phyloP scores from a whole-genome alignment of 2,113 vertebrate genomes.

The Salvelinus alpinus region DNA sequence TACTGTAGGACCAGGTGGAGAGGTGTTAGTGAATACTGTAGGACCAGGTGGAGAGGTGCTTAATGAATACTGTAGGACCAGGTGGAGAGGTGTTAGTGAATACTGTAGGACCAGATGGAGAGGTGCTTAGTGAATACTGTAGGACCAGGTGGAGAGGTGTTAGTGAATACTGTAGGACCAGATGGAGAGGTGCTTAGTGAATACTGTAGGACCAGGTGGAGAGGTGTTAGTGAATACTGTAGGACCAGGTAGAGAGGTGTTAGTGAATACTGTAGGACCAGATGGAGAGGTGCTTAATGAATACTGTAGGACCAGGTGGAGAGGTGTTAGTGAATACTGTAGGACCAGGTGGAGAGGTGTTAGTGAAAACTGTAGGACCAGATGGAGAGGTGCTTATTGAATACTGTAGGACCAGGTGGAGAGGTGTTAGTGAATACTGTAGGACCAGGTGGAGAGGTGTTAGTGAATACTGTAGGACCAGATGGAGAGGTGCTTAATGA shows the following conservation, averaged over 20 bases:
- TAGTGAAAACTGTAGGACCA: conserved; percentile 19
- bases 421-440: too few species aligned
- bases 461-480: conserved; percentile 39
- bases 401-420: conserved; percentile 20
- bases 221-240: too few species aligned
- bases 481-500: conserved; percentile 31
- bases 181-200: conserved; percentile 32
- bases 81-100: background rate
- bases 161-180: conserved; percentile 38
- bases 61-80: conserved; percentile 22
- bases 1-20: too few species aligned
- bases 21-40: conserved; percentile 21
- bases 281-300: background rate
- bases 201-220: conserved; percentile 21
- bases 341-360: conserved; percentile 13
- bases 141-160: conserved; percentile 26
- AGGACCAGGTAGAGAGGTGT: too few species aligned
- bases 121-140: background rate
- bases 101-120: conserved; percentile 19
- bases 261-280: conserved; percentile 21
- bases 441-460: too few species aligned
- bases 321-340: background rate
- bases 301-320: conserved; percentile 19
- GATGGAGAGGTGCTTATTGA: background rate
- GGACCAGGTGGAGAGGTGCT: background rate